A percentile compares a stretch with the other conserved stretches of the same genome.
Evolutionary conservation across 2,113 vertebrate genomes (phyloP).

Genomic region (Myiozetetes cayanensis): DNA sequence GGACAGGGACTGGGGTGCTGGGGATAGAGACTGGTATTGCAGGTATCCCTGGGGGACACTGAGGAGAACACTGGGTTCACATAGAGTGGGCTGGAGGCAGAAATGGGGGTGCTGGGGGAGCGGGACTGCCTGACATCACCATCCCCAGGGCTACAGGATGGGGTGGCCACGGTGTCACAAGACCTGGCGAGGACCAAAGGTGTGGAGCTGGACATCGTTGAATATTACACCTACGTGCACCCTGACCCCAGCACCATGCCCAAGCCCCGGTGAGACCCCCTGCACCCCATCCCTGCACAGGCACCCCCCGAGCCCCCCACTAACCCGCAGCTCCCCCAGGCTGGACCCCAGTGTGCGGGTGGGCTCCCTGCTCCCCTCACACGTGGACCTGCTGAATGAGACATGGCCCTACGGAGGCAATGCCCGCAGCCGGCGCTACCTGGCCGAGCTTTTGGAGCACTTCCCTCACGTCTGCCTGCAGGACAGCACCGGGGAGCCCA

Average conservation of each 20-base stretch:
- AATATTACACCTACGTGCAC: conserved; percentile 27
- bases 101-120: neutral
- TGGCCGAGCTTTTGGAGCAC: neutral
- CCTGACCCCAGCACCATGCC: conserved; percentile 2
- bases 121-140: neutral
- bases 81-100: accelerated
- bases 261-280: neutral
- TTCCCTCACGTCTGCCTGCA: neutral
- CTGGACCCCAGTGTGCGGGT: neutral
- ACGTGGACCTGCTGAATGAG: neutral
- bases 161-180: neutral
- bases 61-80: neutral
- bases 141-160: neutral
- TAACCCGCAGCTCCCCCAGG: neutral
- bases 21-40: no score
- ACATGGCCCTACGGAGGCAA: neutral
- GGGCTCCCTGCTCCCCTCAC: neutral
- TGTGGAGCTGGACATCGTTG: neutral
- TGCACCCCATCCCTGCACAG: accelerated
- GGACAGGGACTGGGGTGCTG: neutral
- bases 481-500: neutral
- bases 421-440: neutral
- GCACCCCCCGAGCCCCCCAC: neutral
- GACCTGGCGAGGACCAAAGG: neutral
- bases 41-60: neutral